phyloP scores from a whole-genome alignment of 2,797 vertebrate species.

The Poeciliopsis paucimaculata region DNA sequence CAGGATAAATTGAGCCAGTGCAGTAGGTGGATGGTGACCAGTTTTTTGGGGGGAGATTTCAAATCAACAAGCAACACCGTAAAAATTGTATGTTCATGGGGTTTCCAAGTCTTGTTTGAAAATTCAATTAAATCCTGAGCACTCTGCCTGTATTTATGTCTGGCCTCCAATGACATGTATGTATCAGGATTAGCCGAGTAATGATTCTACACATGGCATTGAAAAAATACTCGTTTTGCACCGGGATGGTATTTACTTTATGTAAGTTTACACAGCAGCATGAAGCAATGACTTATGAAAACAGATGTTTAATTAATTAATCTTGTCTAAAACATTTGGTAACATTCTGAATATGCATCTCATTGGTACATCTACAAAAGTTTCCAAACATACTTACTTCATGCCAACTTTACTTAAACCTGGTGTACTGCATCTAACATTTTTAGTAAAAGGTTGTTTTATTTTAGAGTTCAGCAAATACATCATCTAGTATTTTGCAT shows the following conservation, averaged over 20 bases:
- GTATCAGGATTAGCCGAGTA: not conserved
- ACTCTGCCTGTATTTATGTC: slow-evolving; percentile 24
- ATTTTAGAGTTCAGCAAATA: not conserved
- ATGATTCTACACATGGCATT: slow-evolving; percentile 6
- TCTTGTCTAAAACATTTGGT: not conserved
- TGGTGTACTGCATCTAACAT: not conserved
- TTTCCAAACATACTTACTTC: not conserved
- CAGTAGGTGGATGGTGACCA: slow-evolving; percentile 3
- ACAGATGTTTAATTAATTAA: not conserved
- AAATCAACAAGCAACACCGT: not conserved
- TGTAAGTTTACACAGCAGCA: not conserved
- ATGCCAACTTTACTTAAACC: not conserved
- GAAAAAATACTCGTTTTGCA: not conserved
- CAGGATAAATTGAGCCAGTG: slow-evolving; percentile 45
- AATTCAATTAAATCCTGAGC: slow-evolving; percentile 23
- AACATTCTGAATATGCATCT: not conserved
- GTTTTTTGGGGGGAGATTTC: slow-evolving; percentile 17
- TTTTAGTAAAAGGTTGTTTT: not conserved
- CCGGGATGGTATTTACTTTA: not conserved
- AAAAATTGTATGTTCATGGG: not conserved
- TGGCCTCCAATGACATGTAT: slow-evolving; percentile 29
- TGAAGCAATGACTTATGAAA: not conserved
- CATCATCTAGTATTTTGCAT: not conserved
- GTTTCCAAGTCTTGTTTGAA: not conserved
- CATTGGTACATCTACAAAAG: not conserved